These are phyloP conservation scores for Anolis sagrei DNA, from an alignment of 2,113 vertebrate genomes.

Conservation along the genomic window DNA sequence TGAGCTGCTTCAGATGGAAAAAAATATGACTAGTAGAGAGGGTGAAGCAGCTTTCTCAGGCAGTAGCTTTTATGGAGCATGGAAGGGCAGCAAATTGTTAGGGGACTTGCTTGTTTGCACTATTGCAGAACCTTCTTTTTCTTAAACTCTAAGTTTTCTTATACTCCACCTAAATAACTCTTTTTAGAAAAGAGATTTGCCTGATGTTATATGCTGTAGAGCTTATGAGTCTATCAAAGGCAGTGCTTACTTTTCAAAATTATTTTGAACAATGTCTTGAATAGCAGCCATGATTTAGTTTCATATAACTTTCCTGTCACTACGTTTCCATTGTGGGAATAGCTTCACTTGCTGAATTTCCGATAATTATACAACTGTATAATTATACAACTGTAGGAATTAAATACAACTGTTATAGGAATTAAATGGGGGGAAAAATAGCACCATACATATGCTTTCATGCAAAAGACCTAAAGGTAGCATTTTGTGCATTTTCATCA, in stretches of 20 bases:
- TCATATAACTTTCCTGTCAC: neutral
- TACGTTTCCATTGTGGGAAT: neutral
- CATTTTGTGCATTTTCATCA: neutral
- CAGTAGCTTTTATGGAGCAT: no score
- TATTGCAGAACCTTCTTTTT: neutral
- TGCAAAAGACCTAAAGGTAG: no score
- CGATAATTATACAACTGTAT: neutral
- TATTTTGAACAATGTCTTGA: neutral
- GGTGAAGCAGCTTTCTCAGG: no score
- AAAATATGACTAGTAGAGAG: no score
- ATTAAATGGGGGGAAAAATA: neutral
- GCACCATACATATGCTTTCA: neutral
- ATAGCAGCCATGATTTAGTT: neutral
- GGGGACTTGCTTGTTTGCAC: no score
- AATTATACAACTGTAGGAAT: neutral
- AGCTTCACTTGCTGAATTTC: neutral
- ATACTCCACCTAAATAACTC: neutral
- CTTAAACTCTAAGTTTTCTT: neutral
- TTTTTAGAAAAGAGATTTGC: neutral
- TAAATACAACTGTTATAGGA: neutral
- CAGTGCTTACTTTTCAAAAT: neutral
- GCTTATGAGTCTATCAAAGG: neutral
- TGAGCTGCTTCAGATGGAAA: no score
- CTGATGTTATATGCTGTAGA: neutral
- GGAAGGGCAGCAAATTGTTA: no score